These are phyloP conservation scores for Hydrolagus colliei DNA, from an alignment of 2,797 vertebrate species.

Conservation along the genomic window DNA sequence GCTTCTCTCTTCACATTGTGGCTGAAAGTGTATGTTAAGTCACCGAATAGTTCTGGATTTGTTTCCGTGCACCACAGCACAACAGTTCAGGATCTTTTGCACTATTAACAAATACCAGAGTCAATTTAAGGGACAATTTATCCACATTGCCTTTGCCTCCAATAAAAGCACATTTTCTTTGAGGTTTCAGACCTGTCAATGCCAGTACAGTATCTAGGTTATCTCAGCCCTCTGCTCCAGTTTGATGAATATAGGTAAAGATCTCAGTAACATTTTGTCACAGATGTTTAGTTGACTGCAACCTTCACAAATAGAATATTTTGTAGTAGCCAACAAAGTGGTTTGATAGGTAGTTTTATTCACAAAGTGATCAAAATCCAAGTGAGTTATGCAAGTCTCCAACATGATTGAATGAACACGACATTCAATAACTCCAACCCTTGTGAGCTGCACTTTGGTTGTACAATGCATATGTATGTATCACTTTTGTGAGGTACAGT, in stretches of 20 bases:
- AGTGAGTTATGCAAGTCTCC: no score
- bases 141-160: not conserved
- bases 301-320: not conserved
- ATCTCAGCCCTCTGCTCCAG: not conserved
- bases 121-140: not conserved
- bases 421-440: no score
- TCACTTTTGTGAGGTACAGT: no score
- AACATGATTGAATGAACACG: no score
- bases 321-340: no score
- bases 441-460: no score
- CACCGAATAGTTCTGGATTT: not conserved
- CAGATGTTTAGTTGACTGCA: not conserved
- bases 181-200: not conserved
- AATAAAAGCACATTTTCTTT: not conserved
- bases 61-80: not conserved
- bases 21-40: not conserved
- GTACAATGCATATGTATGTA: no score
- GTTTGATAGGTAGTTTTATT: no score
- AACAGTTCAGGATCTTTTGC: not conserved
- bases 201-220: not conserved
- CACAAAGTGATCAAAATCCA: no score
- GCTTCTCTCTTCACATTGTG: not conserved
- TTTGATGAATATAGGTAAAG: not conserved
- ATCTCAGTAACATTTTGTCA: not conserved
- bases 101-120: not conserved